phyloP scores from a whole-genome alignment of 2,888 invertebrate genomes.

The Pristionchus entomophagus region DNA sequence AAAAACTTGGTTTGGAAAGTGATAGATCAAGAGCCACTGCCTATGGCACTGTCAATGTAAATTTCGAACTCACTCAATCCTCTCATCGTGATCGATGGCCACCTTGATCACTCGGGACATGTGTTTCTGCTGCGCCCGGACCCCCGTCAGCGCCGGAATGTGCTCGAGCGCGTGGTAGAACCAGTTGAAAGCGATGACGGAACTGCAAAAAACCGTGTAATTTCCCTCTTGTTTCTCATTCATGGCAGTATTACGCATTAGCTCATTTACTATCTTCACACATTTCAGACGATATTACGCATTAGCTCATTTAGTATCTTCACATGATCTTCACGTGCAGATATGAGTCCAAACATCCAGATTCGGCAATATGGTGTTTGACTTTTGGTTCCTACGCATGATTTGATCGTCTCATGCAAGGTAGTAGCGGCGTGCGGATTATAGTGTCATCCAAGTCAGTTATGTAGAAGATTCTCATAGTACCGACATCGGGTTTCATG shows the following conservation, averaged over 20 bases:
- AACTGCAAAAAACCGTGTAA: slow-evolving; percentile 57
- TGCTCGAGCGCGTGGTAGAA: slow-evolving; percentile 71
- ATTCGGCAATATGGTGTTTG: not conserved
- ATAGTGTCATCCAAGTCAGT: not conserved
- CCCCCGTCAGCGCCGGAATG: slow-evolving; percentile 71
- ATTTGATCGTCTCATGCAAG: too few relatives aligned
- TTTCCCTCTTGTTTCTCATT: not conserved
- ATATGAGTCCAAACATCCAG: not conserved
- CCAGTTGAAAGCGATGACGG: slow-evolving; percentile 72
- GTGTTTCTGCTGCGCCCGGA: slow-evolving; percentile 68
- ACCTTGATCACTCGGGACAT: slow-evolving; percentile 71
- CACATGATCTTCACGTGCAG: not conserved
- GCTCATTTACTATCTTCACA: too few relatives aligned
- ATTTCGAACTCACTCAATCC: slow-evolving; percentile 67
- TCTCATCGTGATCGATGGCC: slow-evolving; percentile 71
- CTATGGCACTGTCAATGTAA: too few relatives aligned
- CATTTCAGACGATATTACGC: not conserved
- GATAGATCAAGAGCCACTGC: too few relatives aligned
- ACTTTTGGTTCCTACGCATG: too few relatives aligned
- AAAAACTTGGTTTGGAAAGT: too few relatives aligned
- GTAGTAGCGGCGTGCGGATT: too few relatives aligned
- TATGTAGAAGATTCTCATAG: not conserved
- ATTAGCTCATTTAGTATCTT: not conserved
- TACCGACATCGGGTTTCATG: too few relatives aligned
- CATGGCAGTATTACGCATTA: too few relatives aligned